These are phyloP conservation scores for Carassius carassius DNA, from an alignment of 2,113 vertebrate genomes.

Conservation along the genomic window DNA sequence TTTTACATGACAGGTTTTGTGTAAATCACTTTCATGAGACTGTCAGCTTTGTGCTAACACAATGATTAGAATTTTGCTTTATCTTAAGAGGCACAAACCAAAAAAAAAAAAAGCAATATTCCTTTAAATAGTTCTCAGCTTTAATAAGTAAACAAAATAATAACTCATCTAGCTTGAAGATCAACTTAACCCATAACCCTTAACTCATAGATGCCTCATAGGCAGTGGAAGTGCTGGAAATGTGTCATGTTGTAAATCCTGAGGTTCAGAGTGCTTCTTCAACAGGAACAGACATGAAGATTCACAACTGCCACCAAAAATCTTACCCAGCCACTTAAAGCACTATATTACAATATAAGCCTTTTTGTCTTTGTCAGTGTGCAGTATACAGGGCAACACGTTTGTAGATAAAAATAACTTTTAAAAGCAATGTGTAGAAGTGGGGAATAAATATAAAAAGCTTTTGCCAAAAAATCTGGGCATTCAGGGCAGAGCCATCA, in stretches of 20 bases:
- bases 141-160: background rate
- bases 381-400: background rate
- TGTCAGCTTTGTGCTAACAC: background rate
- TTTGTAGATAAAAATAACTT: background rate
- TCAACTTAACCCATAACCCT: background rate
- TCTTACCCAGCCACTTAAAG: background rate
- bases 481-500: background rate
- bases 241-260: background rate
- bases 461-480: background rate
- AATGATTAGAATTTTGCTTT: slow-evolving; percentile 6
- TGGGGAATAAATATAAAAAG: background rate
- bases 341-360: background rate
- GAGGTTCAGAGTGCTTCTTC: background rate
- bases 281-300: background rate
- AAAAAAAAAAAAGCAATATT: background rate
- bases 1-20: background rate
- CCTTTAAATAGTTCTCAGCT: background rate
- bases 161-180: slow-evolving; percentile 8
- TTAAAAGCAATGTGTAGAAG: background rate
- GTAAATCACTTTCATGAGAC: background rate
- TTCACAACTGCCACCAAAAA: background rate
- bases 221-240: background rate
- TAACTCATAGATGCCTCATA: background rate
- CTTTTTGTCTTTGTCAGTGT: background rate
- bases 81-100: background rate